Evolutionary conservation across 1,140 invertebrate species (phyloP), one percentile per base, ranked within the genome.

Genomic region (Drosophila bocki): DNA sequence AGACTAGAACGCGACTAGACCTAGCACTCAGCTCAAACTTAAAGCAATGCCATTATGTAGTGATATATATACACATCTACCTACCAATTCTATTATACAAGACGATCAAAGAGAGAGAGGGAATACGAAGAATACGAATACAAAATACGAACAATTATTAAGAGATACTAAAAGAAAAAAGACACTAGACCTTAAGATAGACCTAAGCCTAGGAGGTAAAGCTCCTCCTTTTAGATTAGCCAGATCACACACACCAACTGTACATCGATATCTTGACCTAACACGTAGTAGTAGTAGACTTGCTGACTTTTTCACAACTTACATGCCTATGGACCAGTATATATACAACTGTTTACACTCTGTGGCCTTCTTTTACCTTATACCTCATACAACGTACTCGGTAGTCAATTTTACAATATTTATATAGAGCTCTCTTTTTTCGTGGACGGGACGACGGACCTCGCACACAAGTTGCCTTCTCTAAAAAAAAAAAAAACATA

Each of bases 21-120:
- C 41, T 50, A 68, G 70, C 39, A 57, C 19, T 60, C 9, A 57
- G 80, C 77, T 77, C 70, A 50, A 59, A 91, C 80, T 81, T 74
- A 91, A 91, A 91, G 88, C 88, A 91, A 91, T 91, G 88, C 88
- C 88, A 91, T 91, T 91, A 70, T 80, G 78, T 91, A 91, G 88
- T 91, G 88, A 91, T 91, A 91, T 82, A 68, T 74, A 82, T 54
- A 76, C 54, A 79, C 32, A 57, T 47, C 59, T 72, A 78, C 50
- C 48, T 70, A 75, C 42, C 45, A 58, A 76, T 44, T 44, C 45
- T 70, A 70, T 58, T 54, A 70, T 70, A 58, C 51, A 75, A 44
- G 39, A 72, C 50, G 62, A 78, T 48, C 69, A 76, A 76, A 74
- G 72, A 17, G 39, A 35, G 39, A 35, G 22, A 39, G 44, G 67